Evolutionary conservation across 2,797 vertebrate species (phyloP).

Genomic region (Eleutherodactylus coqui): DNA sequence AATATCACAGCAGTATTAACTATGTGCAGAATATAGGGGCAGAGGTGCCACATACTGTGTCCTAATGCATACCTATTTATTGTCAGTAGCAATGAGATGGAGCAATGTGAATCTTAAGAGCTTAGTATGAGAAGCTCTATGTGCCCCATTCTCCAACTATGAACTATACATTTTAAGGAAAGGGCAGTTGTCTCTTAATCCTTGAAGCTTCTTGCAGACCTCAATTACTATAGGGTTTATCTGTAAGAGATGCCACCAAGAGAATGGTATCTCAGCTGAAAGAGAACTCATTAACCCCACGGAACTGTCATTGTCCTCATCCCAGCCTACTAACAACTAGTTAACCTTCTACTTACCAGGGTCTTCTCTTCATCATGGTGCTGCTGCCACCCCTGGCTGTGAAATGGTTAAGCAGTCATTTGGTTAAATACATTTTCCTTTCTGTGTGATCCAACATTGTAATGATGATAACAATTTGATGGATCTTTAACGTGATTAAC

Average conservation of each 20-base stretch:
- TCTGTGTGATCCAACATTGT: slow-evolving; percentile 41
- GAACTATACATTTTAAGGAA: slow-evolving; percentile 80
- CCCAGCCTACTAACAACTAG: slow-evolving; percentile 31
- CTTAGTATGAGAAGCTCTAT: slow-evolving; percentile 64
- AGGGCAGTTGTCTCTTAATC: slow-evolving; percentile 78
- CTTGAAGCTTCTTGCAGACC: slow-evolving; percentile 72
- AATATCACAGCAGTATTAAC: background rate
- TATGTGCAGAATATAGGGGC: background rate
- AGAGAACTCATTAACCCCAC: slow-evolving; percentile 61
- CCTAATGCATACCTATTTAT: background rate
- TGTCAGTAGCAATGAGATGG: background rate
- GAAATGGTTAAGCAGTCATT: slow-evolving; percentile 34
- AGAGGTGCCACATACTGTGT: background rate
- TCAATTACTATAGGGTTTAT: slow-evolving; percentile 78
- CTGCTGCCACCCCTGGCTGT: background rate
- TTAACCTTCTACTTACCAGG: slow-evolving; percentile 47
- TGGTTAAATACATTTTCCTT: background rate
- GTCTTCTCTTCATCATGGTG: background rate
- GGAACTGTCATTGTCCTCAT: slow-evolving; percentile 52
- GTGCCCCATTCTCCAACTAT: slow-evolving; percentile 75
- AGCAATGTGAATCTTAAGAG: background rate
- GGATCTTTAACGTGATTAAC: slow-evolving; percentile 46
- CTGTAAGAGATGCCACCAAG: slow-evolving; percentile 65
- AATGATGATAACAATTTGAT: slow-evolving; percentile 28
- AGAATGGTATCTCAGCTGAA: slow-evolving; percentile 56